phyloP scores from a whole-genome alignment of 2,888 invertebrate species.

The Drosophila vallismaia region DNA sequence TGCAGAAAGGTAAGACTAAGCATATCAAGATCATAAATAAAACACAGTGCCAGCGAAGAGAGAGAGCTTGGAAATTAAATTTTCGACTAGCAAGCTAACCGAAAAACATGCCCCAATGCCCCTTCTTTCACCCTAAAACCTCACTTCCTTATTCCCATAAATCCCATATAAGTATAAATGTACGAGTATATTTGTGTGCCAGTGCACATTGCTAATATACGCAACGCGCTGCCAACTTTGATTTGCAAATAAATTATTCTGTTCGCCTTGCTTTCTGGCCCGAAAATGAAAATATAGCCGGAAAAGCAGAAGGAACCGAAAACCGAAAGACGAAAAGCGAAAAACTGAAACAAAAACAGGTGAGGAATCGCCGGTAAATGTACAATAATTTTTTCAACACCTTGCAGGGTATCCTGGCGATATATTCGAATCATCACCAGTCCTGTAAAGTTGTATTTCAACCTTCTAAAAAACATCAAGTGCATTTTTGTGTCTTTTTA shows the following conservation, averaged over 20 bases:
- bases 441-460: not conserved
- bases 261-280: constrained; percentile 49
- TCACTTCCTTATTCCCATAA: too few relatives aligned
- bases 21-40: constrained; percentile 80
- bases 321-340: not conserved
- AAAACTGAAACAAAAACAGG: constrained; percentile 34
- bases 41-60: constrained; percentile 44
- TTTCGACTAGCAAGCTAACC: constrained; percentile 70
- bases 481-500: not conserved
- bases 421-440: not conserved
- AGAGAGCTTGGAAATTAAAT: constrained; percentile 78
- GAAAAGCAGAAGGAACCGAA: constrained; percentile 21
- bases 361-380: constrained; percentile 48
- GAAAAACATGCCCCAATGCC: constrained; percentile 6
- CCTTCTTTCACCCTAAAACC: too few relatives aligned
- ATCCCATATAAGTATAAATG: too few relatives aligned
- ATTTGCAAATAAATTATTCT: constrained; percentile 79
- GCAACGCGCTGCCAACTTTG: constrained; percentile 78
- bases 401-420: not conserved
- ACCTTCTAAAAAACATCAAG: not conserved
- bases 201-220: constrained; percentile 76
- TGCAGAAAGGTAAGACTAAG: constrained; percentile 80
- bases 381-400: constrained; percentile 44
- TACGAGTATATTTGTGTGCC: too few relatives aligned
- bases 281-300: constrained; percentile 41